Evolutionary conservation across 2,797 vertebrate genomes (phyloP), one percentile per base, ranked within the genome.

Genomic region (Chanos chanos): DNA sequence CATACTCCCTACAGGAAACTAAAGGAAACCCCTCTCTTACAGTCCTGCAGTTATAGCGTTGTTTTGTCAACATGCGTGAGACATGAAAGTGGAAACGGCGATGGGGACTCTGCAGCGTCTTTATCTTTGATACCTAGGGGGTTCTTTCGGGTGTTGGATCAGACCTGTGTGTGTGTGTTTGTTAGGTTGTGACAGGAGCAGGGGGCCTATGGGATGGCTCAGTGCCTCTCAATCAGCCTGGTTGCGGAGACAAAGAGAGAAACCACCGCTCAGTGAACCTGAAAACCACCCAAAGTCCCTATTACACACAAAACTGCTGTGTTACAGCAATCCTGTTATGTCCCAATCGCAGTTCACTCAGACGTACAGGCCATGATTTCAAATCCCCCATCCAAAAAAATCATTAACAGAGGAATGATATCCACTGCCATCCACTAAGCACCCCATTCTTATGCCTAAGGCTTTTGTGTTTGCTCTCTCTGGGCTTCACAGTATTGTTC

Each of bases 251-350:
- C 40, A 59, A 47, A 58, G 52, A 53, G 22, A 43, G 30, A 45
- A 19, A 33, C 39, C 33, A 45, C 50, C 34, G 53, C 36, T 62
- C 48, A 54, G 18, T 41, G 45, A 30, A 47, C 30, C 56, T 56
- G 45, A 58, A 63, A 63, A 57, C 53, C 59, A 22, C 18, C 49
- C 54, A 57, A 69, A 63, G 45, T 51, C 37, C 53, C 58, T 54
- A 49, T 63, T 34, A 53, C 60, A 71, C 47, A 57, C 28, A 61
- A 53, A 59, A 53, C 39, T 59, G 69, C 59, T 54, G 69, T 57
- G 45, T 51, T 63, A 52, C 52, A 19, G 24, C 66, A 63, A 68
- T 57, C 43, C 53, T 57, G 66, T 9, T 21, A 28, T 27, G 47
- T 12, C 47, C 45, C 49, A 10, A 47, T 16, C 39, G 43, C 7